Evolutionary conservation across 2,113 vertebrate species (phyloP).

Genomic region (Nothobranchius furzeri): DNA sequence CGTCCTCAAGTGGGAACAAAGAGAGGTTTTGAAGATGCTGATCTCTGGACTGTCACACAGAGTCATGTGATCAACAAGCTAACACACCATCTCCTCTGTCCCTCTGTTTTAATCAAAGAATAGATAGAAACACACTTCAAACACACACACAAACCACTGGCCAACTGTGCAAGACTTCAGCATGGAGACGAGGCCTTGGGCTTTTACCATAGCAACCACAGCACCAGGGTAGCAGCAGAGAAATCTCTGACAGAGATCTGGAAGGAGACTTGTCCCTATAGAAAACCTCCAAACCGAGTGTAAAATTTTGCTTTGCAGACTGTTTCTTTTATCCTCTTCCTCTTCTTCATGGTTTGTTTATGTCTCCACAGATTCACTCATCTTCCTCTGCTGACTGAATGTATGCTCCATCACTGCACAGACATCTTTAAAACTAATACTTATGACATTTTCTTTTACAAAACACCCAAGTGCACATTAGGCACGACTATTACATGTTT

Average conservation of each 20-base stretch:
- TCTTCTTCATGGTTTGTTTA: background rate
- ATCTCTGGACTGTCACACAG: conserved; percentile 9
- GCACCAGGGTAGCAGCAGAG: conserved; percentile 37
- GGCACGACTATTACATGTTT: no score
- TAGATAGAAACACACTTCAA: conserved; percentile 20
- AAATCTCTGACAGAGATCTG: conserved; percentile 36
- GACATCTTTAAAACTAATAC: background rate
- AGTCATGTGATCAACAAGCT: conserved; percentile 27
- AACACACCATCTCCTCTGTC: background rate
- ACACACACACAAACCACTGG: conserved; percentile 6
- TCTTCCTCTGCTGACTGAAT: background rate
- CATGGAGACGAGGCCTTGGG: conserved; percentile 50
- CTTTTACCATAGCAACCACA: conserved; percentile 64
- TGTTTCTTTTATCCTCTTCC: background rate
- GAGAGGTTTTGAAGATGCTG: conserved; percentile 9
- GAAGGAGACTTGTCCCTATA: conserved; percentile 4
- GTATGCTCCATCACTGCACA: background rate
- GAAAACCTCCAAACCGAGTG: conserved; percentile 15
- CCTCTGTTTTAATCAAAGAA: conserved; percentile 18
- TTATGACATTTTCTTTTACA: no score
- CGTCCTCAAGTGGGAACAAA: background rate
- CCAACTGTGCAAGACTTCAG: conserved; percentile 45
- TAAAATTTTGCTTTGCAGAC: conserved; percentile 7
- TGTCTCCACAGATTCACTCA: conserved; percentile 11
- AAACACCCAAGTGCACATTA: no score